phyloP scores from a whole-genome alignment of 2,797 vertebrate genomes.

The Siniperca scherzeri region DNA sequence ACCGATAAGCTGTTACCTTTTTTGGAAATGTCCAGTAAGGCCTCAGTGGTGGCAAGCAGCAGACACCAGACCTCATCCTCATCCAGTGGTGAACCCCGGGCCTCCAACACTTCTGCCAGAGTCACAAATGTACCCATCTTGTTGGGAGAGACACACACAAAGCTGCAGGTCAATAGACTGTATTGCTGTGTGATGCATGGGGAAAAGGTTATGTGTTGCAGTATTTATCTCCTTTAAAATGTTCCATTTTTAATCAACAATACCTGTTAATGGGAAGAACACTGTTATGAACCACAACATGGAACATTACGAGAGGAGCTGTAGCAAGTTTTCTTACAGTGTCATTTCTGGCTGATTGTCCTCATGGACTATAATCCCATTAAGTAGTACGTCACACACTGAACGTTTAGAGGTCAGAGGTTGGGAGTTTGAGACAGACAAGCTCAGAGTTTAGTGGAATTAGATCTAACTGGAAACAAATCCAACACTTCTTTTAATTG shows the following conservation, averaged over 20 bases:
- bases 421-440: slow-evolving; percentile 39
- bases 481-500: neutral
- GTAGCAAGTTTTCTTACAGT: neutral
- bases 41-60: slow-evolving; percentile 83
- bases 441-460: slow-evolving; percentile 47
- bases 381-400: neutral
- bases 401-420: slow-evolving; percentile 38
- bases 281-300: neutral
- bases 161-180: neutral
- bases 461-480: slow-evolving; percentile 40
- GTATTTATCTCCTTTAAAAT: neutral
- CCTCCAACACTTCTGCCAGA: slow-evolving; percentile 90
- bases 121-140: slow-evolving; percentile 91
- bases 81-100: slow-evolving; percentile 88
- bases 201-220: neutral
- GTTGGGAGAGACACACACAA: slow-evolving; percentile 29
- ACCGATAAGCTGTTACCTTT: slow-evolving; percentile 79
- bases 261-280: neutral
- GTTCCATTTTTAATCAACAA: neutral
- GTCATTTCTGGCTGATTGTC: neutral
- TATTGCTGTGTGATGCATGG: neutral
- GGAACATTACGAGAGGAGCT: neutral
- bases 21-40: slow-evolving; percentile 86
- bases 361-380: slow-evolving; percentile 8
- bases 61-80: slow-evolving; percentile 94